Percentiles rank a stretch among this genome's conserved stretches.
These are phyloP conservation scores for Scaptomyza polygonia DNA, from an alignment of 2,888 invertebrate genomes.

Conservation along the genomic window DNA sequence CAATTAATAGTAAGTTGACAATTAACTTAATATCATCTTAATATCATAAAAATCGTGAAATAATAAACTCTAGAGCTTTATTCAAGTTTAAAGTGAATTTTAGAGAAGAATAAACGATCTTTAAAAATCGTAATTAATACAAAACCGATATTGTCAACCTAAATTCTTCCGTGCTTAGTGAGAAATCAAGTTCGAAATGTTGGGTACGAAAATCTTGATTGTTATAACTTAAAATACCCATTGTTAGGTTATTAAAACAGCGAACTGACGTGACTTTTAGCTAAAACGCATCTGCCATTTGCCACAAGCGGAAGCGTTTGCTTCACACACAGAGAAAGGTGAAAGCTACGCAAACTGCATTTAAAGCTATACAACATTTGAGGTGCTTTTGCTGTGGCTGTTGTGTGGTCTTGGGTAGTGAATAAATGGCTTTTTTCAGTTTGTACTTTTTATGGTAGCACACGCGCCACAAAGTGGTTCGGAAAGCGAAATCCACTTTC, in stretches of 20 bases:
- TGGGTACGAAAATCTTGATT: too few species aligned
- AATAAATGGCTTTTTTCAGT: conserved; percentile 40
- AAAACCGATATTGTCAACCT: too few species aligned
- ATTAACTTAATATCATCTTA: too few species aligned
- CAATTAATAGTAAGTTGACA: too few species aligned
- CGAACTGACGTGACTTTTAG: conserved; percentile 9
- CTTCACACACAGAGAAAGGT: conserved; percentile 39
- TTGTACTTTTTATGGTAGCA: conserved; percentile 21
- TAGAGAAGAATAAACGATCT: too few species aligned
- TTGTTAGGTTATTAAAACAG: not conserved
- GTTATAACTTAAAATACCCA: not conserved
- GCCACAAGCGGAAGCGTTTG: conserved; percentile 42
- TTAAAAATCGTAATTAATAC: too few species aligned
- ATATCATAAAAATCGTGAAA: too few species aligned
- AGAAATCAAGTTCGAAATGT: too few species aligned
- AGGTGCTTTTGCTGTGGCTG: conserved; percentile 9
- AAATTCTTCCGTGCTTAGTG: too few species aligned
- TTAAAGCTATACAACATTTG: conserved; percentile 41
- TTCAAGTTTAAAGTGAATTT: too few species aligned
- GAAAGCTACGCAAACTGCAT: conserved; percentile 59
- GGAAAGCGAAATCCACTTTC: conserved; percentile 54
- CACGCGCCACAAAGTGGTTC: conserved; percentile 41
- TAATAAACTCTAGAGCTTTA: too few species aligned
- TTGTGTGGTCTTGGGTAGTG: conserved; percentile 1
- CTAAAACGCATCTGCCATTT: conserved; percentile 23